Evolutionary conservation across 2,888 invertebrate genomes (phyloP).

Genomic region (Celastrina argiolus): DNA sequence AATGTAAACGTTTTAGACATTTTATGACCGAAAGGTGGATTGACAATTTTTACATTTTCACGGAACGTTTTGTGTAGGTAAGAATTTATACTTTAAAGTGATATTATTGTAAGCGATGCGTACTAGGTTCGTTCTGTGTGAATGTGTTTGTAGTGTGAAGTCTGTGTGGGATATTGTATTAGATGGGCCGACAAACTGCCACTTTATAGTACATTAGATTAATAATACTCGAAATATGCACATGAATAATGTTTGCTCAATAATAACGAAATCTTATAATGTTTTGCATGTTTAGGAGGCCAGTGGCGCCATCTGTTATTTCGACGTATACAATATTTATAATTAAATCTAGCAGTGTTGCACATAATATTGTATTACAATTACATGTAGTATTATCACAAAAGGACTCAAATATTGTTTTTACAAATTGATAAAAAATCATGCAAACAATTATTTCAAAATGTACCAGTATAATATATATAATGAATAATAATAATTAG

Average conservation of each 20-base stretch:
- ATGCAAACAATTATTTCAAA: not conserved
- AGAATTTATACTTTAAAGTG: conserved; percentile 64
- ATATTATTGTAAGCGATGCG: conserved; percentile 73
- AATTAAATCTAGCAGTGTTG: not conserved
- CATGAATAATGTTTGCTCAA: conserved; percentile 22
- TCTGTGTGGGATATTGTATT: conserved; percentile 38
- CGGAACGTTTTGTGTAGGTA: conserved; percentile 27
- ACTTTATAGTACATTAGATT: conserved; percentile 36
- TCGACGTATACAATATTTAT: not conserved
- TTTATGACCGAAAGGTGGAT: conserved; percentile 17
- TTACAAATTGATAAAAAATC: not conserved
- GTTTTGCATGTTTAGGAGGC: not conserved
- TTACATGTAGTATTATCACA: not conserved
- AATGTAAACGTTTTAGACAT: conserved; percentile 21
- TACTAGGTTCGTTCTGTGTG: conserved; percentile 66
- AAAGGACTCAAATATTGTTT: not conserved
- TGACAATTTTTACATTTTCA: conserved; percentile 23
- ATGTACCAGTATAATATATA: conserved; percentile 5
- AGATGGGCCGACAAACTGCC: conserved; percentile 50
- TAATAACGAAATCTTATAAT: not conserved
- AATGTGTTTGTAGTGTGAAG: conserved; percentile 42
- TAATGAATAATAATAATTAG: conserved; percentile 2
- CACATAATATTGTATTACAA: not conserved
- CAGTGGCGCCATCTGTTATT: not conserved
- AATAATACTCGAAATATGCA: conserved; percentile 37